Evolutionary conservation across 2,113 vertebrate species (phyloP).

Genomic region (Microcebus lehilahytsara): DNA sequence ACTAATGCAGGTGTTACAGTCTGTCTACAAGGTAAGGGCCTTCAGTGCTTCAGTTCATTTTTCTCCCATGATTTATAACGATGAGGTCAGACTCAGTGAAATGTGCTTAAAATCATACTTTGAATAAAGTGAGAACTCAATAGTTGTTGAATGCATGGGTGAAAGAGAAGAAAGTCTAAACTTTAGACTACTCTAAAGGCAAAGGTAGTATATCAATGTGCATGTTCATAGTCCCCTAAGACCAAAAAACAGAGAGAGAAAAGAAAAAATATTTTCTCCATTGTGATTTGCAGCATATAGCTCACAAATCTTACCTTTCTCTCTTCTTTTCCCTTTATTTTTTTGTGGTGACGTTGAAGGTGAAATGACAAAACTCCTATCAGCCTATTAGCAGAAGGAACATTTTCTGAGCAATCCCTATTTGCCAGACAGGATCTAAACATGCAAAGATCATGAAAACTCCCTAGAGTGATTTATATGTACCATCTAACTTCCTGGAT

Average conservation of each 20-base stretch:
- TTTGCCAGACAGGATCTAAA: neutral
- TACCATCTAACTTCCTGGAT: too few relatives aligned
- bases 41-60: neutral
- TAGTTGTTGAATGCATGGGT: neutral
- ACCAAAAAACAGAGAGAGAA: neutral
- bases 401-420: neutral
- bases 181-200: neutral
- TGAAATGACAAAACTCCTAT: neutral
- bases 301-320: neutral
- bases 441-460: neutral
- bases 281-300: accelerated
- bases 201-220: neutral
- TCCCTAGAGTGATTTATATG: neutral
- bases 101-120: neutral
- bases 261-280: neutral
- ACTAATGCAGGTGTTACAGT: too few relatives aligned
- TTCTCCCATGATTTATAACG: neutral
- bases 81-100: neutral
- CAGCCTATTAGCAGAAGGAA: neutral
- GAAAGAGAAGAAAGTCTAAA: neutral
- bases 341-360: neutral
- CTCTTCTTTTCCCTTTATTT: neutral
- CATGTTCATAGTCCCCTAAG: neutral
- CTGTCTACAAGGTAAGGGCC: neutral
- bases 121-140: neutral